Conservation (phyloP, 2,888 invertebrate species). For the Saturnia pavonia region DNA sequence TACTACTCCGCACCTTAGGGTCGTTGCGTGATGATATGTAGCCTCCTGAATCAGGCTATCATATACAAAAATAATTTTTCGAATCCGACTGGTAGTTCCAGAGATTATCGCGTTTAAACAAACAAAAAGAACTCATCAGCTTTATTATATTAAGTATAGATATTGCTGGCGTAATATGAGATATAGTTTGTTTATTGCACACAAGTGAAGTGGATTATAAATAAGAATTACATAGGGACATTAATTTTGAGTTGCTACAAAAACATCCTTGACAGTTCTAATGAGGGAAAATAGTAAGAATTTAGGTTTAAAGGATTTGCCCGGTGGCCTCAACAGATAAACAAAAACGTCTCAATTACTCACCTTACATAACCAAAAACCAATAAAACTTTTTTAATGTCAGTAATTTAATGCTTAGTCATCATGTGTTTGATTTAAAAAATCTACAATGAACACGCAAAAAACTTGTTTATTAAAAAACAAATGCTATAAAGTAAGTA, state of each 20-base stretch:
- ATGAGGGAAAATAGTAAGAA: not conserved
- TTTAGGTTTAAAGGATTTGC: not conserved
- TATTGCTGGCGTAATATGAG: not conserved
- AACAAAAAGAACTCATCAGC: too few species aligned
- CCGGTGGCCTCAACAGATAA: too few species aligned
- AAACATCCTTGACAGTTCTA: not conserved
- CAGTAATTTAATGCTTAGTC: not conserved
- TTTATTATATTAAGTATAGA: too few species aligned
- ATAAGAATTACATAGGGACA: not conserved
- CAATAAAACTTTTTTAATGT: not conserved
- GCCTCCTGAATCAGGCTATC: too few species aligned
- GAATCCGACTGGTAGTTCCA: too few species aligned
- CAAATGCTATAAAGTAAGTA: not conserved
- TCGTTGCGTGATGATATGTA: too few species aligned
- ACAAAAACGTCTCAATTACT: too few species aligned
- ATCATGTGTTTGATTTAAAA: not conserved
- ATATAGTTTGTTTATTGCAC: not conserved
- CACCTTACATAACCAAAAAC: too few species aligned
- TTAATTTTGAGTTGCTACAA: not conserved
- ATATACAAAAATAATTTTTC: too few species aligned
- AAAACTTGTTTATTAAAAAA: not conserved
- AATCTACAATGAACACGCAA: constrained; percentile 3
- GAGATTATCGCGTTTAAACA: too few species aligned
- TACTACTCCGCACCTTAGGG: too few species aligned
- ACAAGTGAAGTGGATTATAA: not conserved